These are phyloP conservation scores for Cerastis rubricosa DNA, from an alignment of 2,888 invertebrate genomes.

Conservation along the genomic window DNA sequence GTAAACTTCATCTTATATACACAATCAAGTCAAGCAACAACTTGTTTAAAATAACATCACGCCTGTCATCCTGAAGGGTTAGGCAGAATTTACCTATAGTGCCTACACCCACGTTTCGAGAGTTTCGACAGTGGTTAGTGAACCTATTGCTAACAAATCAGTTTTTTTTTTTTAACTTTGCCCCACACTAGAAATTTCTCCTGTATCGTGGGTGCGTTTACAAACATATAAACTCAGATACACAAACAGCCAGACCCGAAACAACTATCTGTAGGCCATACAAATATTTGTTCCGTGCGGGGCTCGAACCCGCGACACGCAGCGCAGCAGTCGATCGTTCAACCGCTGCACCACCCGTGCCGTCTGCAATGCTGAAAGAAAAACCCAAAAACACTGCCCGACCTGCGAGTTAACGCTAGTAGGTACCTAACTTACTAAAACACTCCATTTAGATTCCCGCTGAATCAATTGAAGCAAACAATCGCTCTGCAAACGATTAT, in stretches of 20 bases:
- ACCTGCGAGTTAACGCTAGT: background rate
- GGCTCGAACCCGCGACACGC: too few species aligned
- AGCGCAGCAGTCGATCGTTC: too few species aligned
- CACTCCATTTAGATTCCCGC: conserved; percentile 3
- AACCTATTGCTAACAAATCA: background rate
- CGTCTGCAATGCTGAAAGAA: too few species aligned
- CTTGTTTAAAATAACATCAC: background rate
- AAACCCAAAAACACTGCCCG: background rate
- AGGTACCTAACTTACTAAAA: background rate
- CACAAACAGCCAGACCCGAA: too few species aligned
- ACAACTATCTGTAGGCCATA: too few species aligned
- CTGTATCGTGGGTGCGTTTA: too few species aligned
- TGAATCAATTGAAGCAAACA: conserved; percentile 10
- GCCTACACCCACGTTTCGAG: background rate
- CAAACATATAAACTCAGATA: too few species aligned
- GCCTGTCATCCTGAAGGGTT: background rate
- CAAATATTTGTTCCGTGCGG: too few species aligned
- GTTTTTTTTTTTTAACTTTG: too few species aligned
- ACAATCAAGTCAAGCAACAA: background rate
- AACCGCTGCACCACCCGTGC: too few species aligned
- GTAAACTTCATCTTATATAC: background rate
- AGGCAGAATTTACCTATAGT: background rate
- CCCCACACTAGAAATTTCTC: too few species aligned
- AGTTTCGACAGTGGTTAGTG: too few species aligned
- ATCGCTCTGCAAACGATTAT: conserved; percentile 19